A percentile compares a stretch with the other conserved stretches of the same genome.
Conservation (phyloP, 2,113 vertebrate species). For the Rallus limicola region DNA sequence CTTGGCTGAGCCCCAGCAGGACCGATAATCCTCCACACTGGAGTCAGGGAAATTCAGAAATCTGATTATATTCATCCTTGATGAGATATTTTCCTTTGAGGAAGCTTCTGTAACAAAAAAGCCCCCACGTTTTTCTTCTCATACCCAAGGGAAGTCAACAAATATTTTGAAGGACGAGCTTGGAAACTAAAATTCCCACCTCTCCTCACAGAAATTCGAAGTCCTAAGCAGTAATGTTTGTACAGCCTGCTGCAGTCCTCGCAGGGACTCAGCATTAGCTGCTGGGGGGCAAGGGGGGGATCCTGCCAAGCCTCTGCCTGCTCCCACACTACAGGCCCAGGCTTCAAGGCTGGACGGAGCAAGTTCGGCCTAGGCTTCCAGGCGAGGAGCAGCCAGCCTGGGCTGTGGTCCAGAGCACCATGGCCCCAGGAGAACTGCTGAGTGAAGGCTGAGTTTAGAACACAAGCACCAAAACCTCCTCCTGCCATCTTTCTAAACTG, state of each 20-base stretch:
- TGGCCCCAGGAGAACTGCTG: too few species aligned
- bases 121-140: background rate
- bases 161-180: background rate
- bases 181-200: background rate
- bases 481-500: background rate
- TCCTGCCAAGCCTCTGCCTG: background rate
- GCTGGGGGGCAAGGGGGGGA: background rate
- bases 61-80: background rate
- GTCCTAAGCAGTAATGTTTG: fast-evolving
- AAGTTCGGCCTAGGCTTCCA: too few species aligned
- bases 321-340: background rate
- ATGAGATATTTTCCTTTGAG: background rate
- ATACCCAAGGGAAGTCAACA: background rate
- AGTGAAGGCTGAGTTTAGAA: background rate
- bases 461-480: background rate
- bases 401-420: fast-evolving
- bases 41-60: background rate
- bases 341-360: background rate
- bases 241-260: background rate
- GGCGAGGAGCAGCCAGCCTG: background rate
- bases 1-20: background rate
- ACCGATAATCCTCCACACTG: background rate
- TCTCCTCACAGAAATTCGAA: background rate
- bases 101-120: background rate
- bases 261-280: background rate